phyloP scores from a whole-genome alignment of 2,888 invertebrate genomes.

The Apodemia duryi region DNA sequence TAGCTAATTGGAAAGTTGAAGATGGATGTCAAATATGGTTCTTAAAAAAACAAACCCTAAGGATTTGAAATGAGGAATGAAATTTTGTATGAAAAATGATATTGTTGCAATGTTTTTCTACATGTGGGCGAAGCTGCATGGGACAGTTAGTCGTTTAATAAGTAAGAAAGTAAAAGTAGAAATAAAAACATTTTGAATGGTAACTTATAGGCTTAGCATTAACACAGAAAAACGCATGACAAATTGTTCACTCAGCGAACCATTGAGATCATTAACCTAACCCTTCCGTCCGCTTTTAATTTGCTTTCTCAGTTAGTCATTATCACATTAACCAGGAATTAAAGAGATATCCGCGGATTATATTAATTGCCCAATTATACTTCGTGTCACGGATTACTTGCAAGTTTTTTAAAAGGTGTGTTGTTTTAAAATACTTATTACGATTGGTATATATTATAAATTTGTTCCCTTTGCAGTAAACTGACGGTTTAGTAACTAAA shows the following conservation, averaged over 20 bases:
- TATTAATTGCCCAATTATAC: conserved; percentile 9
- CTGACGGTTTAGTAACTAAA: too few species aligned
- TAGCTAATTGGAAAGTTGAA: too few species aligned
- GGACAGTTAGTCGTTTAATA: too few species aligned
- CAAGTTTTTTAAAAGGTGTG: conserved; percentile 2
- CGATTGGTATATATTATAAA: neutral
- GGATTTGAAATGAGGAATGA: too few species aligned
- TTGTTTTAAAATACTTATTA: neutral
- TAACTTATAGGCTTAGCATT: neutral
- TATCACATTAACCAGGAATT: conserved; percentile 12
- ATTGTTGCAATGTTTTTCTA: too few species aligned
- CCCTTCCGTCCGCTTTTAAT: conserved; percentile 26
- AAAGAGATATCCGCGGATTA: conserved; percentile 13
- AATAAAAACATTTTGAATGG: neutral
- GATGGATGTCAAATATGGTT: too few species aligned
- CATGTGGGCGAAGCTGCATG: too few species aligned
- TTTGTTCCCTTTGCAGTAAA: too few species aligned
- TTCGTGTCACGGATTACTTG: neutral
- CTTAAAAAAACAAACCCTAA: too few species aligned
- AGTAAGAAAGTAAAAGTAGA: neutral
- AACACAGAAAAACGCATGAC: conserved; percentile 25
- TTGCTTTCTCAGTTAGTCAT: conserved; percentile 20
- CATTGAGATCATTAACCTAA: conserved; percentile 31
- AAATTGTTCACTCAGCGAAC: conserved; percentile 30
- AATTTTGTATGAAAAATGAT: too few species aligned